phyloP scores from a whole-genome alignment of 2,797 vertebrate genomes.

The Anas bernieri region DNA sequence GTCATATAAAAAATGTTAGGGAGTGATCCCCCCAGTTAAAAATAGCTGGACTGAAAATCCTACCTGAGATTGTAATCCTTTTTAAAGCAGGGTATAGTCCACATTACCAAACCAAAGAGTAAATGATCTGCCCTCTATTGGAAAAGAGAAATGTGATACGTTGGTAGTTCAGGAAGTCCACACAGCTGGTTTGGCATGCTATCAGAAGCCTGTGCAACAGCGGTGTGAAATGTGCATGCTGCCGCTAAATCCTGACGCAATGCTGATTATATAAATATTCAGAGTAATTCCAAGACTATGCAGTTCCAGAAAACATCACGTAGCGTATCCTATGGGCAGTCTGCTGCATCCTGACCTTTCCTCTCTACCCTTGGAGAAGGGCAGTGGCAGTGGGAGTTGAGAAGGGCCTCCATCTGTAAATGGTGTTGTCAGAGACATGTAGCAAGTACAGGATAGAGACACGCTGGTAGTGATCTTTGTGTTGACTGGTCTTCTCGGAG shows the following conservation, averaged over 20 bases:
- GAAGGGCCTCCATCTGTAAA: background rate
- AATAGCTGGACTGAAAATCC: background rate
- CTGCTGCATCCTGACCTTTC: background rate
- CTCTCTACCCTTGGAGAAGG: background rate
- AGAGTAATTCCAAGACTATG: background rate
- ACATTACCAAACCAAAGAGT: background rate
- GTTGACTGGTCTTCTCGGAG: rapidly evolving
- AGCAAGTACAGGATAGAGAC: background rate
- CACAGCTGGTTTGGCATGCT: background rate
- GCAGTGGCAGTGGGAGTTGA: background rate
- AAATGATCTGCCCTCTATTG: background rate
- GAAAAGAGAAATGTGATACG: background rate
- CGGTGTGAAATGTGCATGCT: background rate
- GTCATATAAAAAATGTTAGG: background rate
- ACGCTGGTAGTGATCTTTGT: background rate
- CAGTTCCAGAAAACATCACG: background rate
- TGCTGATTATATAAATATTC: background rate
- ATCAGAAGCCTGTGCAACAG: background rate
- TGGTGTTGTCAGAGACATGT: background rate
- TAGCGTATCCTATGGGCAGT: background rate
- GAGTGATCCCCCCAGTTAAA: background rate
- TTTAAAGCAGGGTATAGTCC: background rate
- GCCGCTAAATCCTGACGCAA: background rate
- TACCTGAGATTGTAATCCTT: background rate
- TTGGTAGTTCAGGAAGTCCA: background rate